A percentile compares a stretch with the other conserved stretches of the same genome.
phyloP scores from a whole-genome alignment of 2,797 vertebrate genomes.

The Oceanodroma leucorhoa region DNA sequence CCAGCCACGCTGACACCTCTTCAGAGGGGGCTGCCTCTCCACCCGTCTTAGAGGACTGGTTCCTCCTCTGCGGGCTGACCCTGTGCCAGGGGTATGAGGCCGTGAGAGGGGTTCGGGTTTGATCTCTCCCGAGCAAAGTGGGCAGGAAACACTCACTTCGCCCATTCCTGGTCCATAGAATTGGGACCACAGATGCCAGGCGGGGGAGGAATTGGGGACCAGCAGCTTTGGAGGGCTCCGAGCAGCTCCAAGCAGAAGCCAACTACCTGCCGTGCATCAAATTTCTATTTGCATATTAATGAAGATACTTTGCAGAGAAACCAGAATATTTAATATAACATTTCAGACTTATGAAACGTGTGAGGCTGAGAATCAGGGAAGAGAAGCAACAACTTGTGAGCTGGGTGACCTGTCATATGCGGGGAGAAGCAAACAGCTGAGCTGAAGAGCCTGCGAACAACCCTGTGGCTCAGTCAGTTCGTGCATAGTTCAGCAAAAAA shows the following conservation, averaged over 20 bases:
- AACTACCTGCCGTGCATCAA: background rate
- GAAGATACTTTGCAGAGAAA: background rate
- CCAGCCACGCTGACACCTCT: background rate
- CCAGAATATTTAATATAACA: background rate
- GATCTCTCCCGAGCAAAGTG: background rate
- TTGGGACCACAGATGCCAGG: background rate
- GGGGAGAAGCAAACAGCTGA: background rate
- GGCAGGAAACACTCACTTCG: background rate
- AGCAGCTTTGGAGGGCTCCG: fast-evolving
- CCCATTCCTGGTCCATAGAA: background rate
- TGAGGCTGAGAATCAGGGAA: background rate
- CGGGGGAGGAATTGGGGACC: background rate
- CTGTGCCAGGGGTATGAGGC: background rate
- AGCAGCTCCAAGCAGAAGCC: background rate
- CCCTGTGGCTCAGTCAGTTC: background rate
- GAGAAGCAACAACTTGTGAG: background rate
- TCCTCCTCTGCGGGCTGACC: background rate
- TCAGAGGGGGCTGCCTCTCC: background rate
- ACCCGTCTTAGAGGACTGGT: fast-evolving
- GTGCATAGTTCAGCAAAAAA: fast-evolving
- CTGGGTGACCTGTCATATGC: background rate
- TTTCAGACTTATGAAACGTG: background rate
- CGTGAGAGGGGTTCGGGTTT: background rate
- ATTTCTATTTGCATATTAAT: background rate
- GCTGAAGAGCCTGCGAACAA: background rate